Evolutionary conservation across 2,888 invertebrate genomes (phyloP).

Genomic region (Lasioglossum figueresi): DNA sequence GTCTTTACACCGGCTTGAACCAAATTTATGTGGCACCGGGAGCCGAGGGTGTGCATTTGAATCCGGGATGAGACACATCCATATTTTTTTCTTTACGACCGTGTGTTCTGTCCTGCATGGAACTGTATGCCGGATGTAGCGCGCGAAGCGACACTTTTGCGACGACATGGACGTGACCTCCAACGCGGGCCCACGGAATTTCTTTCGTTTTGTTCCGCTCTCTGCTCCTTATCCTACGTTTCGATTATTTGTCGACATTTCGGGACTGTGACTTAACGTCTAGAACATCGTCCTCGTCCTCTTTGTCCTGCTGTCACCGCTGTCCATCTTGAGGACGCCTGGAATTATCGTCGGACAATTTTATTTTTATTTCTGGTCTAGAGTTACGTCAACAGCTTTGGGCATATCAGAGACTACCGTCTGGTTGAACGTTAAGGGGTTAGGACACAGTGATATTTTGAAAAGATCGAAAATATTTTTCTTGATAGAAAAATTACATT

Average conservation of each 20-base stretch:
- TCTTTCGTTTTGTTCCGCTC: conserved; percentile 14
- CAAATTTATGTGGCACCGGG: conserved; percentile 81
- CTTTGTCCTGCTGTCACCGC: neutral
- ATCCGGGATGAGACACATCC: conserved; percentile 77
- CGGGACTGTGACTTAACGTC: conserved; percentile 18
- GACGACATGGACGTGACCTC: conserved; percentile 58
- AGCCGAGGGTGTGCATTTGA: conserved; percentile 79
- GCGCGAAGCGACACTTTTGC: conserved; percentile 68
- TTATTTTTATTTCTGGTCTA: neutral
- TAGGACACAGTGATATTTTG: too few relatives aligned
- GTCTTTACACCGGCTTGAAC: conserved; percentile 77
- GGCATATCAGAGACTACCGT: neutral
- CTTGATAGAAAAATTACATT: too few relatives aligned
- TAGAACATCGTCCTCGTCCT: neutral
- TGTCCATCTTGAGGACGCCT: neutral
- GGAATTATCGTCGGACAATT: conserved; percentile 6
- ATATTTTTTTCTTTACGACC: conserved; percentile 72
- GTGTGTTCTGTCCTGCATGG: conserved; percentile 50
- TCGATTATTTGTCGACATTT: conserved; percentile 8
- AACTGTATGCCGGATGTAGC: conserved; percentile 72
- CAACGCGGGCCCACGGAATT: conserved; percentile 41
- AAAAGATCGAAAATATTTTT: too few relatives aligned
- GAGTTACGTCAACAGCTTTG: neutral
- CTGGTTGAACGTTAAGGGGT: neutral
- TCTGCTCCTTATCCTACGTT: conserved; percentile 1